These are phyloP conservation scores for Bombus haemorrhoidalis DNA, from an alignment of 1,140 invertebrate genomes.

Conservation along the genomic window DNA sequence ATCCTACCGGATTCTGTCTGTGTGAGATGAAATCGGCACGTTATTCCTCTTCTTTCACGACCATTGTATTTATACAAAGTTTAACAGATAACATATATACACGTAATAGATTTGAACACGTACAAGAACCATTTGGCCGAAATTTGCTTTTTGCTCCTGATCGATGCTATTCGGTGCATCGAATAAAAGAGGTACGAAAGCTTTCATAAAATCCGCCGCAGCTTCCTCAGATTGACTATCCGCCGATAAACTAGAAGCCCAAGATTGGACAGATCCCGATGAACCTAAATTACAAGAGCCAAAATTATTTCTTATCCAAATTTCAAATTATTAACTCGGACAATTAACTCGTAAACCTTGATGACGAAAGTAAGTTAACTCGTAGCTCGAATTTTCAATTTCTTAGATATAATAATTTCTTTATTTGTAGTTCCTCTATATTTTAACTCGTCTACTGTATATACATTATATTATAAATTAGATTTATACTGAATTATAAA, in stretches of 20 bases:
- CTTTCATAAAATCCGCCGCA: constrained; percentile 88
- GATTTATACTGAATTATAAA: too few relatives aligned
- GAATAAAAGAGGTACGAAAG: constrained; percentile 88
- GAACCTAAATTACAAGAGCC: constrained; percentile 82
- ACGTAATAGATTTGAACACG: constrained; percentile 32
- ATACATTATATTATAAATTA: too few relatives aligned
- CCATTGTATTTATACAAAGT: not conserved
- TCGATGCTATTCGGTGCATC: constrained; percentile 83
- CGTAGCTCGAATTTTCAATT: too few relatives aligned
- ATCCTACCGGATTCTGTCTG: constrained; percentile 84
- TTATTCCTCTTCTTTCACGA: not conserved
- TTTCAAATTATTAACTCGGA: not conserved
- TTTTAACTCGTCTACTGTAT: not conserved
- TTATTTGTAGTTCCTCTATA: accelerated
- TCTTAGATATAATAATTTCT: not conserved
- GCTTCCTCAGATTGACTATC: constrained; percentile 88
- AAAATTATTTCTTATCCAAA: not conserved
- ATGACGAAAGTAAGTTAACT: too few relatives aligned
- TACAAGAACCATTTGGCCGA: constrained; percentile 86
- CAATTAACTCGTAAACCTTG: not conserved
- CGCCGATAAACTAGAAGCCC: constrained; percentile 88
- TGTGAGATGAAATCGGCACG: not conserved
- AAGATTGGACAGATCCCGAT: constrained; percentile 88
- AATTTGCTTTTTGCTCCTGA: constrained; percentile 87
- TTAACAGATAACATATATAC: not conserved